These are phyloP conservation scores for Heliothis virescens DNA, from an alignment of 1,140 invertebrate genomes.

Conservation along the genomic window DNA sequence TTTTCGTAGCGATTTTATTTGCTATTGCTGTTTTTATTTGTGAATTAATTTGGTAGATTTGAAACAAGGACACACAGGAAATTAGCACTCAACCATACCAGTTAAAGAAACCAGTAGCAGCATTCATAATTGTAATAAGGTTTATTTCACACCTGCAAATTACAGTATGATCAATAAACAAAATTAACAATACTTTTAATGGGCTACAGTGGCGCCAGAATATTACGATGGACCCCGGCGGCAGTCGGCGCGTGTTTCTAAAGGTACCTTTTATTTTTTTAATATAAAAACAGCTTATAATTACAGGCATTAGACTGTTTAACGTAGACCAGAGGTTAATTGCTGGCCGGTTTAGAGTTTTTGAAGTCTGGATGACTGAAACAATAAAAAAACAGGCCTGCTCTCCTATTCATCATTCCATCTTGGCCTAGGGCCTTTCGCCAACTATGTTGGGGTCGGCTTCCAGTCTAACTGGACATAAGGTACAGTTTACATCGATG, in stretches of 20 bases:
- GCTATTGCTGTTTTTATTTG: too few species aligned
- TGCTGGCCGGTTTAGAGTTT: constrained; percentile 31
- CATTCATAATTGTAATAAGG: not conserved
- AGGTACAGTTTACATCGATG: too few species aligned
- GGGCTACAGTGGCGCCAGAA: constrained; percentile 57
- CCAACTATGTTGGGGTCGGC: too few species aligned
- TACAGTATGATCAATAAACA: constrained; percentile 10
- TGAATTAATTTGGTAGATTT: too few species aligned
- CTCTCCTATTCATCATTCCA: too few species aligned
- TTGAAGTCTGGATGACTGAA: constrained; percentile 49
- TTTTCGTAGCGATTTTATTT: too few species aligned
- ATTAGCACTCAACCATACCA: not conserved
- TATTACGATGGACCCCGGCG: constrained; percentile 49
- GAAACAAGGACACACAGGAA: too few species aligned
- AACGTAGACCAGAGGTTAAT: constrained; percentile 63
- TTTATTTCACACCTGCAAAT: constrained; percentile 29
- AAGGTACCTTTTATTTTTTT: constrained; percentile 56
- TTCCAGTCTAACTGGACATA: too few species aligned
- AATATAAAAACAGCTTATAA: constrained; percentile 62
- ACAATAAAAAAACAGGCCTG: too few species aligned
- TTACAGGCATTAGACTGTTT: constrained; percentile 63
- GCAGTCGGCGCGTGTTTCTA: constrained; percentile 65
- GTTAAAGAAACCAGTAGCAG: not conserved
- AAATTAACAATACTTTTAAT: constrained; percentile 31
- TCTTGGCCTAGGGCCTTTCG: too few species aligned